Conservation (phyloP, 2,113 vertebrate species). For the Pterocles burchelli region DNA sequence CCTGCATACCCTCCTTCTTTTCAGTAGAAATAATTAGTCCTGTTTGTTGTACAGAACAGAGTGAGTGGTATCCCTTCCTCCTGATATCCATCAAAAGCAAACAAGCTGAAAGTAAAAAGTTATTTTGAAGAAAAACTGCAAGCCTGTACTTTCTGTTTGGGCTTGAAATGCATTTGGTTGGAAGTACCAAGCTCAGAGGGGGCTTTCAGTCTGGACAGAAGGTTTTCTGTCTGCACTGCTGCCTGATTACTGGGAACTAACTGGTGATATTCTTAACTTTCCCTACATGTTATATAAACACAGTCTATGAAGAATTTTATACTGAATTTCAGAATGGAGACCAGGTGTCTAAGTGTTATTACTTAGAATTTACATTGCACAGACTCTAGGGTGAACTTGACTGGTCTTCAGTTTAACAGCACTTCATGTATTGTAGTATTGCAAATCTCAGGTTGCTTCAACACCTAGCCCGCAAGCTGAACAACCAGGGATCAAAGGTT, state of each 20-base stretch:
- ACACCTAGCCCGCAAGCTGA: rapidly evolving
- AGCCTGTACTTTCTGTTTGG: rapidly evolving
- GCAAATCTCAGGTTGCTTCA: not conserved
- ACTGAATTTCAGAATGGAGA: not conserved
- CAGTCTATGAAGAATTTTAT: not conserved
- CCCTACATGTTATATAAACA: rapidly evolving
- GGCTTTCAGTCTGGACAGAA: rapidly evolving
- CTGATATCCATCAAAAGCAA: not conserved
- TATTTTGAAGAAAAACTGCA: not conserved
- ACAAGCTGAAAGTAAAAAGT: not conserved
- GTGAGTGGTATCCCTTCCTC: not conserved
- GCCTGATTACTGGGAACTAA: not conserved
- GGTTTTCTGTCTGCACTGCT: rapidly evolving
- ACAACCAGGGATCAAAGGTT: not conserved
- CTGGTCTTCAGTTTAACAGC: not conserved
- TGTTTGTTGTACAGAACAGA: not conserved
- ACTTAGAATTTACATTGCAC: not conserved
- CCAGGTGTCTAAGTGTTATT: rapidly evolving
- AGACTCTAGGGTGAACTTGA: too few species aligned
- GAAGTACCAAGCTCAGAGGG: not conserved
- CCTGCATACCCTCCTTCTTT: rapidly evolving
- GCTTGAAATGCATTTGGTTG: not conserved
- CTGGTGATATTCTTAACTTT: not conserved
- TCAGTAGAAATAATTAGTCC: not conserved
- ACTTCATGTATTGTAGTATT: not conserved